Percentiles rank a stretch among this genome's conserved stretches.
phyloP scores from a whole-genome alignment of 2,797 vertebrate species.

The Leucoraja ocellata region DNA sequence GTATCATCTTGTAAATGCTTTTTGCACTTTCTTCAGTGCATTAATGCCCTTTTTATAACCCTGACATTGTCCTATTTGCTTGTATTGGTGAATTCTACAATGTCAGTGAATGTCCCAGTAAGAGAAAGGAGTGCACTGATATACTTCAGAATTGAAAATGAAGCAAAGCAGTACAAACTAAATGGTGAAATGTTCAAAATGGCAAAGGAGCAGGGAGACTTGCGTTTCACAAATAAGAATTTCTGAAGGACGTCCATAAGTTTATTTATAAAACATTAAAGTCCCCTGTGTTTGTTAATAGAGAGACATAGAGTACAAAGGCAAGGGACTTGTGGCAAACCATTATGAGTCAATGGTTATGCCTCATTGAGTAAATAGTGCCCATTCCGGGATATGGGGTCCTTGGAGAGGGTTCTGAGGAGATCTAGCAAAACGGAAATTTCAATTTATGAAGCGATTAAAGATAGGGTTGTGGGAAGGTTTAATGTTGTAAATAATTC shows the following conservation, averaged over 20 bases:
- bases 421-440: not conserved
- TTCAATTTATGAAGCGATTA: not conserved
- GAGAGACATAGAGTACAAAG: not conserved
- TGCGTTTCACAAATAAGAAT: not conserved
- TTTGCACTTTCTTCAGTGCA: not conserved
- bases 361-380: not conserved
- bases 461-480: no score
- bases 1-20: not conserved
- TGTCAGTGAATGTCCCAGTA: not conserved
- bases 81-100: not conserved
- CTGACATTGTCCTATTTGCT: not conserved
- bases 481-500: not conserved
- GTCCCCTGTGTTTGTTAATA: not conserved
- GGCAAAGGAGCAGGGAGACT: not conserved
- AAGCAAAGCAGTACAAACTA: not conserved
- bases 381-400: not conserved
- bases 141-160: not conserved
- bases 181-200: not conserved
- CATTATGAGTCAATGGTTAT: not conserved
- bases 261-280: not conserved
- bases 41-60: not conserved
- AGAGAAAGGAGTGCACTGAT: not conserved
- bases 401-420: not conserved
- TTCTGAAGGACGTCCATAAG: not conserved
- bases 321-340: not conserved